Evolutionary conservation across 2,888 invertebrate species (phyloP).

Genomic region (Endotricha flammealis): DNA sequence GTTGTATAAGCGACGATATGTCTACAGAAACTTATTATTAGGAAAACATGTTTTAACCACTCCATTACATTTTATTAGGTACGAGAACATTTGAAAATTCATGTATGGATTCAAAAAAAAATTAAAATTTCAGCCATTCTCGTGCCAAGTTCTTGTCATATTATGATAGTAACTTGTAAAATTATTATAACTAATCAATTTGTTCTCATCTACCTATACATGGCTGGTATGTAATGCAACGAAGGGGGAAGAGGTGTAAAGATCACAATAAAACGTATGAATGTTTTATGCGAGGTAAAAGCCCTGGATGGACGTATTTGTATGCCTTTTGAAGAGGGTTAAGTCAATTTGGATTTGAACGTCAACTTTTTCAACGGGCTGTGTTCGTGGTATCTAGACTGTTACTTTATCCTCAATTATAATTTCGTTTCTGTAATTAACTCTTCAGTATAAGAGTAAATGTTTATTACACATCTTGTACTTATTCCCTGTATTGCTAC

Average conservation of each 20-base stretch:
- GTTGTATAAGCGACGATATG: too few relatives aligned
- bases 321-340: constrained; percentile 74
- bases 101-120: too few relatives aligned
- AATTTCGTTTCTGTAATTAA: constrained; percentile 1
- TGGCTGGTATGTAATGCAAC: constrained; percentile 20
- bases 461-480: neutral
- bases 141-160: too few relatives aligned
- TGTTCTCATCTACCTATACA: too few relatives aligned
- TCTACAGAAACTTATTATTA: too few relatives aligned
- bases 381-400: constrained; percentile 28
- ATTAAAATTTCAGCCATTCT: too few relatives aligned
- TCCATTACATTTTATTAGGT: too few relatives aligned
- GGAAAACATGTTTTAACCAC: too few relatives aligned
- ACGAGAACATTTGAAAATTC: too few relatives aligned
- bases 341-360: constrained; percentile 66
- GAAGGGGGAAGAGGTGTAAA: constrained; percentile 50
- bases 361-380: constrained; percentile 66
- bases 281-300: constrained; percentile 69
- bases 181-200: too few relatives aligned
- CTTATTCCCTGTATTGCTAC: too few relatives aligned
- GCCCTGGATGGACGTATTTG: constrained; percentile 61
- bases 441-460: neutral
- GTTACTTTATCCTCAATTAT: constrained; percentile 20
- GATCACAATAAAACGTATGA: constrained; percentile 66
- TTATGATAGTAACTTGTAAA: too few relatives aligned